These are phyloP conservation scores for Discoglossus pictus DNA, from an alignment of 2,797 vertebrate species.

Conservation along the genomic window DNA sequence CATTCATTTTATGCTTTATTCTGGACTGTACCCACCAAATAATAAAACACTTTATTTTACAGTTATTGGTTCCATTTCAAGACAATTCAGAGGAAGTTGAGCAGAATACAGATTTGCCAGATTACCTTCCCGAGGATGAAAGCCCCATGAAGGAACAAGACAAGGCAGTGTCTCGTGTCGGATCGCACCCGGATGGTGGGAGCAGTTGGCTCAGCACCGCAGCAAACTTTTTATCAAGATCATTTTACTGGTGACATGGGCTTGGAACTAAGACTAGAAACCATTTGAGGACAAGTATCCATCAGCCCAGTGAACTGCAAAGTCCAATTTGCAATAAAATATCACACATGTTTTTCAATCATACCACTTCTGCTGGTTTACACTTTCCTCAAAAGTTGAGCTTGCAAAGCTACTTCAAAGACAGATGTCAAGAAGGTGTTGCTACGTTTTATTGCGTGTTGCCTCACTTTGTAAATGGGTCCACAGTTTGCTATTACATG, in stretches of 20 bases:
- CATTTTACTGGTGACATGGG: conserved; percentile 94
- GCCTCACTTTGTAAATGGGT: conserved; percentile 65
- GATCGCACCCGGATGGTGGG: conserved; percentile 88
- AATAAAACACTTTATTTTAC: too few species aligned
- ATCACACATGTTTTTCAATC: conserved; percentile 72
- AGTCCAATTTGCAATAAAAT: conserved; percentile 85
- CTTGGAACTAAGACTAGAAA: conserved; percentile 66
- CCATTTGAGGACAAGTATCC: conserved; percentile 74
- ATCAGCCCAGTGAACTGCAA: conserved; percentile 79
- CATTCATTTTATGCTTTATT: too few species aligned
- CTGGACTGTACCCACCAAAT: too few species aligned
- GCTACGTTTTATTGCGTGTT: conserved; percentile 56
- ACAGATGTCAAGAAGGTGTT: conserved; percentile 65
- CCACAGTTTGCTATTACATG: conserved; percentile 61
- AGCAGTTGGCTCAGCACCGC: conserved; percentile 92
- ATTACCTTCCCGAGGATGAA: conserved; percentile 96
- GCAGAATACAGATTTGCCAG: conserved; percentile 92
- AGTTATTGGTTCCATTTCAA: conserved; percentile 92
- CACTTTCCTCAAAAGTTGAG: conserved; percentile 65
- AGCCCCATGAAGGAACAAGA: conserved; percentile 91
- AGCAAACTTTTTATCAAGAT: conserved; percentile 95
- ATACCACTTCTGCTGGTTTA: conserved; percentile 77
- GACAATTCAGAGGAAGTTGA: conserved; percentile 82
- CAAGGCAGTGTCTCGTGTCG: conserved; percentile 93
- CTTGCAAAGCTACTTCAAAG: conserved; percentile 59